Evolutionary conservation across 2,888 invertebrate species (phyloP), one percentile per base, ranked within the genome.

Genomic region (Hyles lineata): DNA sequence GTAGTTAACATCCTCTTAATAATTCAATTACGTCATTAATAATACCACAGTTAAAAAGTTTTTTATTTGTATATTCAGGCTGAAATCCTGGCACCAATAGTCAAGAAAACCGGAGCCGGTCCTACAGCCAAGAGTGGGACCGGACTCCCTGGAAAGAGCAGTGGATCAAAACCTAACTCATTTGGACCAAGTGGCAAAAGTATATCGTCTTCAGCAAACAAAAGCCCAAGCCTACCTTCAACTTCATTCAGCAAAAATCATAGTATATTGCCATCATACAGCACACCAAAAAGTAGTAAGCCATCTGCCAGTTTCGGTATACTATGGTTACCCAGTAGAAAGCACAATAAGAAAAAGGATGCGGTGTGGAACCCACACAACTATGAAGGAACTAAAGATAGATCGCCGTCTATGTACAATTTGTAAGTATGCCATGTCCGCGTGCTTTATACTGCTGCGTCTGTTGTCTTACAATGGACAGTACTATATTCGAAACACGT

Each of bases 361-460:
- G 61, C 79, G 21, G 89, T 87, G 11, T 91, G 89, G 78, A 89
- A 87, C 76, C 81, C 91, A 0, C 84, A 90, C 58, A 86, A 87
- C 72, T 82, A 89, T 70, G 86, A 89, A 21, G 85, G 81, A 8
- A 78, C 82, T 19, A 86, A 82, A 71, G 90, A 91, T 19, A 85
- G 92, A 79, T 78, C 89, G 29, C 93, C 94, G 1, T 88, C 93
- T 52, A 93, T 93, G 90, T 92, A 92, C 75, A 89, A 87, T 74
- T 79, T 82, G 93, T 93, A 85, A 90, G 92, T 91, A 82, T 43
- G 6, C 67, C 50, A 19, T 55, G 55, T 55, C 55, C 55, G 55
- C n/a, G 19, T n/a, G 70, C 35, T 25, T 73, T 50, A 62, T 21
- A 43, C 17, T 25, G 35, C 11, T 70, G 17, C 29, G 3, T 25